Conservation (phyloP, 2,113 vertebrate species). For the Gymnocephalus cernua region DNA sequence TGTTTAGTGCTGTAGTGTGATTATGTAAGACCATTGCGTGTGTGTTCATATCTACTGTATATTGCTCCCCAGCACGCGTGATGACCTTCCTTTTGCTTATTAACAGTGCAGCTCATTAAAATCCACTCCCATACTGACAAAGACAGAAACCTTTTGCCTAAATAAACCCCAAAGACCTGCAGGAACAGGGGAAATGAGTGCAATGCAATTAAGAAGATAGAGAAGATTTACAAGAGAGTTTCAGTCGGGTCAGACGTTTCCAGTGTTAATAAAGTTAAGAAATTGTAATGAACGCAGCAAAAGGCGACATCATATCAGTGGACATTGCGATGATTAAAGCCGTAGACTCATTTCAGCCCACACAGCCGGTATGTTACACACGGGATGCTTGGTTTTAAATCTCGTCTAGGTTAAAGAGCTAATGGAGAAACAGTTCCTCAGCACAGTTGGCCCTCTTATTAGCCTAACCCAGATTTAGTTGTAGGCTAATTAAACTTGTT, state of each 20-base stretch:
- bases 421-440: slow-evolving; percentile 29
- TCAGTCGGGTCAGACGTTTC: slow-evolving; percentile 2
- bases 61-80: background rate
- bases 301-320: slow-evolving; percentile 16
- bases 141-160: slow-evolving; percentile 39
- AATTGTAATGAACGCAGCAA: background rate
- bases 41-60: slow-evolving; percentile 14
- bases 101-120: slow-evolving; percentile 63
- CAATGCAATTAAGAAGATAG: slow-evolving; percentile 43
- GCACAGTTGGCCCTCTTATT: slow-evolving; percentile 12
- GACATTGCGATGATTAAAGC: slow-evolving; percentile 37
- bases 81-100: slow-evolving; percentile 41
- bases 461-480: background rate
- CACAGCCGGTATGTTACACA: slow-evolving; percentile 18
- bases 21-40: slow-evolving; percentile 56
- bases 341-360: slow-evolving; percentile 12
- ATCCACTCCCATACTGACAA: slow-evolving; percentile 29
- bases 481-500: no score
- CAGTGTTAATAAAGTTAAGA: slow-evolving; percentile 32
- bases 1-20: slow-evolving; percentile 8
- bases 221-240: slow-evolving; percentile 42
- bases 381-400: slow-evolving; percentile 16
- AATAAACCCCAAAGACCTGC: slow-evolving; percentile 47
- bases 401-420: slow-evolving; percentile 37
- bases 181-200: slow-evolving; percentile 7